Base-by-base conservation (phyloP, 2,888 invertebrate species). In the Trypoxylon attenuatum region DNA sequence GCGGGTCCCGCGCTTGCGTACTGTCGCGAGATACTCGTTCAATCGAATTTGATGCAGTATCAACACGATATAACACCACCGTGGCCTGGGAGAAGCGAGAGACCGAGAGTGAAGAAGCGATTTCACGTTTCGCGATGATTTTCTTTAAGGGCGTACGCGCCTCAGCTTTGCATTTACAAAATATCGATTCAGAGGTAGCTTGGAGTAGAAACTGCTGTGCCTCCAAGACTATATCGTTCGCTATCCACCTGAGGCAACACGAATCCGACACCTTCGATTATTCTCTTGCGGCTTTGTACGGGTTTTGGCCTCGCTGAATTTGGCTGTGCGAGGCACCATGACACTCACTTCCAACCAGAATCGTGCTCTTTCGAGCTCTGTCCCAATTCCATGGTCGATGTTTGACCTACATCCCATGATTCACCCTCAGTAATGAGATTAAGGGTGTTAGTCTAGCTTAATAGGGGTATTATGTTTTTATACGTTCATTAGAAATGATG, bases 11-110 rank as follows among this genome's bases (percentile, higher is more conserved):
- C 59, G 73, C 74, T 66, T 55, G 47, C 39, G 56, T 47, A 50
- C 19, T 13, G 49, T 22, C 13, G 33, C 50, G 57, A 58, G 63
- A 69, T 71, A 66, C 55, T 61, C 71, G 74, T 69, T 78, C 74
- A 79, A 79, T 78, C 76, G 76, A 76, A 74, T 72, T 67, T 65
- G 69, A 71, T 73, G 74, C 79, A 54, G 58, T 39, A 73, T 60
- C 59, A 55, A 42, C 56, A 55, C 75, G 55, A 57, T 54, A 53
- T 62, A 55, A 71, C 41, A 60, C 53, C 46, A 60, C 54, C 43
- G 33, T 33, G 33, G 33, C 33, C 33, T 6, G 13, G 33, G n/a
- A 13, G 33, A 33, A 33, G 33, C 13, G 33, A 13, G 33, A 10
- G 33, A 33, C 41, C 21, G 22, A n/a, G 10, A 25, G 49, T 13